Percentiles rank a stretch among this genome's conserved stretches.
Conservation (phyloP, 2,113 vertebrate genomes). For the Erpornis zantholeuca region DNA sequence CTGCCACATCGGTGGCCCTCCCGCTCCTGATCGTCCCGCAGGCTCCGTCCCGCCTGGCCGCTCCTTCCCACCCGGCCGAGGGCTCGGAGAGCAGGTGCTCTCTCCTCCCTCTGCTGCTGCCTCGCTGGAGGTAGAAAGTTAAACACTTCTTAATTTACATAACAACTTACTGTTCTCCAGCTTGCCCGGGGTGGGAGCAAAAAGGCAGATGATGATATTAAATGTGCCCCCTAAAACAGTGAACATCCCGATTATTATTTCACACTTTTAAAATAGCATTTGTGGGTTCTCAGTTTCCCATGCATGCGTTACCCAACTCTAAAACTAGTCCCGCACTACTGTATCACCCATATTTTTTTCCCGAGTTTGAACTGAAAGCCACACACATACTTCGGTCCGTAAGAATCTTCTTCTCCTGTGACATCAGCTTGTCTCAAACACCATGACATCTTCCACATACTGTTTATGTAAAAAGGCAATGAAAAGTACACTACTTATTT, state of each 20-base stretch:
- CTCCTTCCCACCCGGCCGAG: neutral
- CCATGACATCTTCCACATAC: neutral
- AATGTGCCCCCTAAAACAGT: neutral
- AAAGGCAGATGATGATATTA: neutral
- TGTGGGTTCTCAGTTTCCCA: neutral
- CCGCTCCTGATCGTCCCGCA: no score
- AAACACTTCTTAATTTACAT: neutral
- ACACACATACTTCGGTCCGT: fast-evolving
- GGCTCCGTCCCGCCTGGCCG: neutral
- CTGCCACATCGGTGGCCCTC: neutral
- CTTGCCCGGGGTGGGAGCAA: neutral
- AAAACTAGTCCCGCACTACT: fast-evolving
- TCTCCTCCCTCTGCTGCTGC: neutral
- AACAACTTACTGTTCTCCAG: neutral
- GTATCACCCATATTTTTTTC: neutral
- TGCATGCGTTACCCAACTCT: fast-evolving
- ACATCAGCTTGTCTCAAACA: neutral
- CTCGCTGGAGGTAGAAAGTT: neutral
- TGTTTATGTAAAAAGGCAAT: neutral
- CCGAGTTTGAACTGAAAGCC: neutral
- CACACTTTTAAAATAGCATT: neutral
- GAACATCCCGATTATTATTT: neutral
- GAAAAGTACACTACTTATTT: neutral
- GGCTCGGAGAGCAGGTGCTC: neutral
- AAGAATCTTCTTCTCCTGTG: neutral